phyloP scores from a whole-genome alignment of 2,797 vertebrate species.

The Clarias laeviceps region DNA sequence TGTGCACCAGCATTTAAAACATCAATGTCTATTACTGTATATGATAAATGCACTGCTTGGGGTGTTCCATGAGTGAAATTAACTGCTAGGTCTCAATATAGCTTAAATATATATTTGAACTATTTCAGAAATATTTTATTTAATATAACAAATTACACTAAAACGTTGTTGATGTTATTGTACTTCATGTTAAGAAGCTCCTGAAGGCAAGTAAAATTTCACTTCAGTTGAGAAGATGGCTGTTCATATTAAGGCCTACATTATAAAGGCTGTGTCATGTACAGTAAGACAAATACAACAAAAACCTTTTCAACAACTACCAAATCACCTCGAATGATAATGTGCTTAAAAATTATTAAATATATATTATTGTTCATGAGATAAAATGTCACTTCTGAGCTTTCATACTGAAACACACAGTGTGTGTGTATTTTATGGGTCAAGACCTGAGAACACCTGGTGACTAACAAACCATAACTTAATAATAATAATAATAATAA shows the following conservation, averaged over 20 bases:
- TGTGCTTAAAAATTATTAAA: neutral
- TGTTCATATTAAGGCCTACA: slow-evolving; percentile 11
- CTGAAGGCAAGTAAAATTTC: neutral
- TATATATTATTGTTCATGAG: neutral
- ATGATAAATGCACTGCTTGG: neutral
- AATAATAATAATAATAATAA: neutral
- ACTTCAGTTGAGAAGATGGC: neutral
- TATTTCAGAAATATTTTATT: neutral
- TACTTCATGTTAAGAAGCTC: neutral
- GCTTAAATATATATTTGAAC: neutral
- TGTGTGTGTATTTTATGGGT: slow-evolving; percentile 6
- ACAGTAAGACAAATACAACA: slow-evolving; percentile 5
- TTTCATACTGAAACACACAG: slow-evolving; percentile 14
- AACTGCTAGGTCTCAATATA: neutral
- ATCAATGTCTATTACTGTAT: neutral
- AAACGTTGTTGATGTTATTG: neutral
- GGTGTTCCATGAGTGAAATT: neutral
- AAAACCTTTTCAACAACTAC: neutral
- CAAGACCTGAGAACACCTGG: neutral
- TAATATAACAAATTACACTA: neutral
- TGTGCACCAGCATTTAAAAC: slow-evolving; percentile 12
- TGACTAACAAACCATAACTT: neutral
- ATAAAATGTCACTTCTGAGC: slow-evolving; percentile 17
- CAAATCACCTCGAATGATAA: neutral
- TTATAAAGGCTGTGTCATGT: neutral